These are phyloP conservation scores for Macropodus opercularis DNA, from an alignment of 2,797 vertebrate genomes.

Conservation along the genomic window DNA sequence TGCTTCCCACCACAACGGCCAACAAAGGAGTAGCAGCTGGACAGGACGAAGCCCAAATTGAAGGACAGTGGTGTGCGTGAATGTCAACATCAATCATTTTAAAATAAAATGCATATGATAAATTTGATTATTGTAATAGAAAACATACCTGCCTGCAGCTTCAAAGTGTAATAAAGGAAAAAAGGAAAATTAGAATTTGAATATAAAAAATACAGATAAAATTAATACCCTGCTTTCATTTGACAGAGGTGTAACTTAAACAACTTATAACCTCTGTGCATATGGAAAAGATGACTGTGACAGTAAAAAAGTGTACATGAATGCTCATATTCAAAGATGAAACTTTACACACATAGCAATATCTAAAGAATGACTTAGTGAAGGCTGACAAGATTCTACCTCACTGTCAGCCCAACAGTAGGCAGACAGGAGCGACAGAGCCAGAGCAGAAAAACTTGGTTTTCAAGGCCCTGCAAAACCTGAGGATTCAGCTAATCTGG, in stretches of 20 bases:
- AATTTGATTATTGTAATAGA: not conserved
- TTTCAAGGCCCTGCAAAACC: not conserved
- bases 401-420: slow-evolving; percentile 47
- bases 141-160: slow-evolving; percentile 47
- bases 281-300: too few relatives aligned
- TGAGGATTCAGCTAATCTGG: slow-evolving; percentile 5
- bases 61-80: not conserved
- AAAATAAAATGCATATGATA: not conserved
- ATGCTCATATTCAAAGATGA: not conserved
- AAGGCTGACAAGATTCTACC: slow-evolving; percentile 9
- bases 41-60: not conserved
- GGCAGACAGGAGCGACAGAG: slow-evolving; percentile 54
- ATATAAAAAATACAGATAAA: too few relatives aligned
- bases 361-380: not conserved
- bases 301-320: too few relatives aligned
- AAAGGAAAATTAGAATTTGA: not conserved
- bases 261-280: too few relatives aligned
- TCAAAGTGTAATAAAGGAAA: not conserved
- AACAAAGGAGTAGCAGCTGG: slow-evolving; percentile 68
- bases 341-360: too few relatives aligned
- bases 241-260: too few relatives aligned
- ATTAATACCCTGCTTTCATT: too few relatives aligned
- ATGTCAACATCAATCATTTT: too few relatives aligned
- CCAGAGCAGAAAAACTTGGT: slow-evolving; percentile 37
- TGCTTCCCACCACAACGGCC: slow-evolving; percentile 62